Evolutionary conservation across 2,888 invertebrate species (phyloP), one percentile per base, ranked within the genome.

Genomic region (Alsophila aescularia): DNA sequence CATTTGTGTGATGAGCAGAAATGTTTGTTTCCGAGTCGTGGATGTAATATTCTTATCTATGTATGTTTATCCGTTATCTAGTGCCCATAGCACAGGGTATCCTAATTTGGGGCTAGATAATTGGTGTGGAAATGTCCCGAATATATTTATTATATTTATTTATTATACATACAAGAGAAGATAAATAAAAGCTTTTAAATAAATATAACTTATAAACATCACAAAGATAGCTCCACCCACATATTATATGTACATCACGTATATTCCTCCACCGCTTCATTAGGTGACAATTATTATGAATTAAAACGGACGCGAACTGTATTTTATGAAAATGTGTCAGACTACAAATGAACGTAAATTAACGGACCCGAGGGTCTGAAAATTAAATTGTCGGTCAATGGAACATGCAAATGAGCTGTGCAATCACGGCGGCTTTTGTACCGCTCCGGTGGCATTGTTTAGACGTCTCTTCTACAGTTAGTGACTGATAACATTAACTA

Each of bases 311-410:
- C 64, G 64, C 62, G 63, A 69, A 73, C 73, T 61, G 51, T 62
- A 62, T 61, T 64, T 61, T 58, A 56, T 59, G 58, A 64, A 62
- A 68, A 70, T 69, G 67, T 66, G 69, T 54, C 60, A 64, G 60
- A 66, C 67, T 67, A 77, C 73, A 77, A 81, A 80, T 73, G 75
- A 70, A 74, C 67, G 72, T 70, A 77, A 83, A 82, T 81, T 74
- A 79, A 73, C 72, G 72, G 68, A 71, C 70, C 67, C 62, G 69
- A 69, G 72, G 75, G 72, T 67, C 72, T 67, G 79, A 67, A 79
- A 87, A 87, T 87, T 83, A 83, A 87, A 87, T 87, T 83, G 83
- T 83, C 82, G 75, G 81, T 81, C 85, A 87, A 85, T 87, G 85
- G 81, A 85, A 84, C 80, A 86, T 87, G 87, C 80, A 87, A 87